These are phyloP conservation scores for Aspidoscelis tigris DNA, from an alignment of 2,113 vertebrate species.

Conservation along the genomic window DNA sequence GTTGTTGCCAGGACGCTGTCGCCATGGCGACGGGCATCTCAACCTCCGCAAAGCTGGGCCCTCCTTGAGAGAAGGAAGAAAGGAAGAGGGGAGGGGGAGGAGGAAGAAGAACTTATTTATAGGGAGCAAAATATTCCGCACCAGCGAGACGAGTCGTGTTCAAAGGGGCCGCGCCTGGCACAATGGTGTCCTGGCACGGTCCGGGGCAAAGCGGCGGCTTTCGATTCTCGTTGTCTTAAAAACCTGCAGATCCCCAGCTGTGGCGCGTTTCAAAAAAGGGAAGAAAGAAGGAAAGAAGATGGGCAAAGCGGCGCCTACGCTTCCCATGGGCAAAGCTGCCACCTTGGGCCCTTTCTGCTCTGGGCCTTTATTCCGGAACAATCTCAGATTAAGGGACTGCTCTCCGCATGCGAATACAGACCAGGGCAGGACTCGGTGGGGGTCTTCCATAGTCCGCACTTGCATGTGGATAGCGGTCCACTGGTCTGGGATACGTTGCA, in stretches of 20 bases:
- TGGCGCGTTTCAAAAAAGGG: no score
- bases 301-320: no score
- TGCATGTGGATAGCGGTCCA: no score
- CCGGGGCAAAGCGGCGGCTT: background rate
- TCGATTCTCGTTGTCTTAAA: background rate
- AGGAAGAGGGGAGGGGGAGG: no score
- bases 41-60: slow-evolving; percentile 18
- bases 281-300: background rate
- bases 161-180: rapidly evolving
- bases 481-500: no score
- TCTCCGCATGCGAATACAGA: no score
- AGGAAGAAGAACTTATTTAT: background rate
- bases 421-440: no score
- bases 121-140: background rate
- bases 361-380: no score
- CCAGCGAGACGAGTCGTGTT: background rate
- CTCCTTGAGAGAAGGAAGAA: slow-evolving; percentile 6
- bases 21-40: slow-evolving; percentile 59
- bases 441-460: no score
- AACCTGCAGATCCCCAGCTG: background rate
- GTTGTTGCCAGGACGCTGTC: slow-evolving; percentile 71
- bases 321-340: background rate
- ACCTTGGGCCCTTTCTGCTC: no score
- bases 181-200: rapidly evolving
- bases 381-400: no score